Evolutionary conservation across 2,797 vertebrate genomes (phyloP).

Genomic region (Hypotaenidia philippensis): DNA sequence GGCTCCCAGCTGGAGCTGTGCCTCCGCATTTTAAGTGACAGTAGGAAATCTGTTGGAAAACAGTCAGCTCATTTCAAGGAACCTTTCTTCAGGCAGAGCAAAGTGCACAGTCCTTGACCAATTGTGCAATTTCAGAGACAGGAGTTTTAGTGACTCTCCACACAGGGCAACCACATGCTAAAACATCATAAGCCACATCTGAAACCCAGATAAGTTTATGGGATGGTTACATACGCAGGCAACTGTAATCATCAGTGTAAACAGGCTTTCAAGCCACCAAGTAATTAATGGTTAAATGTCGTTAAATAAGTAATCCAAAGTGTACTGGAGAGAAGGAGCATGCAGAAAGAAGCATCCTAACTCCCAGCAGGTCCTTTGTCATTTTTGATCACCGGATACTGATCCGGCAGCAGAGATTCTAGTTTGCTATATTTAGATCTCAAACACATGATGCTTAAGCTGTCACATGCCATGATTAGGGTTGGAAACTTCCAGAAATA

Average conservation of each 20-base stretch:
- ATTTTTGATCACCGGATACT: not conserved
- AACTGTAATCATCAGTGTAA: not conserved
- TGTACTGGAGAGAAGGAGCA: not conserved
- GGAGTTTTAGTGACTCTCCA: not conserved
- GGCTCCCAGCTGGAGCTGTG: not conserved
- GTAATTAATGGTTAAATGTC: not conserved
- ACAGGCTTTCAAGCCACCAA: not conserved
- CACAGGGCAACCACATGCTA: not conserved
- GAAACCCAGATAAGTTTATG: not conserved
- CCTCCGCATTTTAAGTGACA: not conserved
- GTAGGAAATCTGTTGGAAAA: not conserved
- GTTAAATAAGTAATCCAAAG: not conserved
- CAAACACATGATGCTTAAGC: not conserved
- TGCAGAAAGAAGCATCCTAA: not conserved
- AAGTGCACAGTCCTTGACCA: rapidly evolving
- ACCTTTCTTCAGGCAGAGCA: not conserved
- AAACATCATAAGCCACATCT: not conserved
- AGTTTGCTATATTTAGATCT: not conserved
- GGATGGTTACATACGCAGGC: not conserved
- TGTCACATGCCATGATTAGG: not conserved
- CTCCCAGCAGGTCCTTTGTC: not conserved
- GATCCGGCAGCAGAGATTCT: not conserved
- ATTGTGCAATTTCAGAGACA: not conserved
- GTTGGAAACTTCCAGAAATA: not conserved
- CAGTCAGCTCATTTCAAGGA: not conserved